Percentiles rank a stretch among this genome's conserved stretches.
Conservation (phyloP, 1,140 invertebrate species). For the Euura saliciscinereae region DNA sequence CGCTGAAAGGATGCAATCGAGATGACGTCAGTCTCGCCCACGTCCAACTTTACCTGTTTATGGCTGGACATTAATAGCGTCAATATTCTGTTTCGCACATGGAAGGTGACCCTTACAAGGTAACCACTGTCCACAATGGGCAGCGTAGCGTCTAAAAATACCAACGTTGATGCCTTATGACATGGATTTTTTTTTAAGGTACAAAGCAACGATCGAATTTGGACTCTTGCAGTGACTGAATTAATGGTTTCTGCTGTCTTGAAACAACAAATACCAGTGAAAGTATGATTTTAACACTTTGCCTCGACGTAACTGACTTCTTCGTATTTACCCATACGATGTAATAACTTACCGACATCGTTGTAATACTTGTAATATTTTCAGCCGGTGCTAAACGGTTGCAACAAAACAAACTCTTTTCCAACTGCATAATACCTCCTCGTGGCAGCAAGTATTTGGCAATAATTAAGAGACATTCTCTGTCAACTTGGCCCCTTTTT, state of each 20-base stretch:
- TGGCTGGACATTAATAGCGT: background rate
- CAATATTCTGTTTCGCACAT: background rate
- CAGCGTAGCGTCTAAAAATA: background rate
- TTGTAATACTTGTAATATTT: too few relatives aligned
- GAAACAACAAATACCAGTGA: too few relatives aligned
- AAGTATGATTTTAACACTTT: too few relatives aligned
- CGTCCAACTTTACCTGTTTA: background rate
- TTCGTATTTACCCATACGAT: too few relatives aligned
- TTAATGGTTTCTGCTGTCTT: too few relatives aligned
- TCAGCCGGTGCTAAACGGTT: background rate
- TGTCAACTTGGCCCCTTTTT: too few relatives aligned
- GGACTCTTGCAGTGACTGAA: too few relatives aligned
- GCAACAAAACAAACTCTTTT: background rate
- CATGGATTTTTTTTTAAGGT: too few relatives aligned
- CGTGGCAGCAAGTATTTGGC: background rate
- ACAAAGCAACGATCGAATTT: too few relatives aligned
- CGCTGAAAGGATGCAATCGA: background rate
- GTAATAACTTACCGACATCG: too few relatives aligned
- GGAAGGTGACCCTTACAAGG: background rate
- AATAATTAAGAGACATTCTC: too few relatives aligned
- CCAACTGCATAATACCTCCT: background rate
- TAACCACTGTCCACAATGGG: background rate
- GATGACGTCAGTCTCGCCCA: background rate
- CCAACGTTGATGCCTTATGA: background rate
- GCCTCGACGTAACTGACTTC: too few relatives aligned